phyloP scores from a whole-genome alignment of 2,888 invertebrate species.

The Sthenelais limicola region DNA sequence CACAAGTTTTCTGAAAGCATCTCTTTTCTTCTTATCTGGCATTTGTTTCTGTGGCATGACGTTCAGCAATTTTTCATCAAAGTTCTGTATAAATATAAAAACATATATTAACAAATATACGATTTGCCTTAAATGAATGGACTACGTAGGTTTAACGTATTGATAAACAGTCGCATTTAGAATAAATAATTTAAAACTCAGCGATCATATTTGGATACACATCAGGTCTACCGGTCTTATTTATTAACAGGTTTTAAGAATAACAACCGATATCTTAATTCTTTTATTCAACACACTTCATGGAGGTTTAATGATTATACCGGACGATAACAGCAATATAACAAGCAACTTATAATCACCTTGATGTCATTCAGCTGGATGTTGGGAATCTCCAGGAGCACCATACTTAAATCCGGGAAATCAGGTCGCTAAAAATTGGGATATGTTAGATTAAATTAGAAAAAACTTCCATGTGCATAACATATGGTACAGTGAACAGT shows the following conservation, averaged over 20 bases:
- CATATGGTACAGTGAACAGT: too few species aligned
- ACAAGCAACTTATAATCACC: too few species aligned
- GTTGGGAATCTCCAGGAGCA: slow-evolving; percentile 84
- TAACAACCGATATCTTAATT: too few species aligned
- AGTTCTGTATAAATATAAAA: slow-evolving; percentile 74
- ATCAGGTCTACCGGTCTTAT: too few species aligned
- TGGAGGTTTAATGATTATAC: too few species aligned
- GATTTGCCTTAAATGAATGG: background rate
- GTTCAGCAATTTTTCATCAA: slow-evolving; percentile 84
- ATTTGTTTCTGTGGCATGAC: slow-evolving; percentile 75
- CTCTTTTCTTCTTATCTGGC: slow-evolving; percentile 91
- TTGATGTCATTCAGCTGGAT: slow-evolving; percentile 79
- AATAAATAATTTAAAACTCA: too few species aligned
- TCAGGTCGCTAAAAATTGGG: slow-evolving; percentile 78
- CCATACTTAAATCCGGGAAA: slow-evolving; percentile 79
- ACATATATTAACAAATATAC: slow-evolving; percentile 7
- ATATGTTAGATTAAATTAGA: background rate
- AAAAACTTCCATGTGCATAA: too few species aligned
- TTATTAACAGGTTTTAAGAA: too few species aligned
- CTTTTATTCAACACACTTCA: too few species aligned
- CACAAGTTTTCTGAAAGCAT: slow-evolving; percentile 81
- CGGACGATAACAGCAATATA: too few species aligned
- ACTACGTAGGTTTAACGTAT: background rate
- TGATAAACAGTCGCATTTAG: too few species aligned
- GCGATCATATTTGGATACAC: too few species aligned